Conservation (phyloP, 2,797 vertebrate species). For the Valencia hispanica region DNA sequence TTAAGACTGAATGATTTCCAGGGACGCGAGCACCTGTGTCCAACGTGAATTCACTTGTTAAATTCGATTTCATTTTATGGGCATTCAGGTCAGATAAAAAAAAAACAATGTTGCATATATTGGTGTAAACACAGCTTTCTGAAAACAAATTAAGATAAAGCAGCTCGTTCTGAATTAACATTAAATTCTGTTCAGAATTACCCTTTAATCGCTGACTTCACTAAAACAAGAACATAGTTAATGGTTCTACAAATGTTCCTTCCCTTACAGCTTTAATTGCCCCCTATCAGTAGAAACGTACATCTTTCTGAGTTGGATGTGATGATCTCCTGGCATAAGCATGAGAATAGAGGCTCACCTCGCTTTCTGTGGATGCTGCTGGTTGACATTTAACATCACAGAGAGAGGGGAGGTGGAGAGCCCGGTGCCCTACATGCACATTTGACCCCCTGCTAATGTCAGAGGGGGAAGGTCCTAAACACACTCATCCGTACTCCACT, state of each 20-base stretch:
- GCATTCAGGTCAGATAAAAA: constrained; percentile 14
- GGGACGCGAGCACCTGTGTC: constrained; percentile 35
- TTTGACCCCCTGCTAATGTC: constrained; percentile 83
- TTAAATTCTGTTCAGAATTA: constrained; percentile 12
- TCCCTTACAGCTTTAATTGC: constrained; percentile 71
- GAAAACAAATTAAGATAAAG: constrained; percentile 43
- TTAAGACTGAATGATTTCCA: constrained; percentile 50
- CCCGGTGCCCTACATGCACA: constrained; percentile 83
- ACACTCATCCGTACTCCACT: constrained; percentile 56
- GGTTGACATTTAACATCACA: constrained; percentile 85
- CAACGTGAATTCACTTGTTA: constrained; percentile 34
- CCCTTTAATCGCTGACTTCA: constrained; percentile 37
- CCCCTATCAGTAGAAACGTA: constrained; percentile 55
- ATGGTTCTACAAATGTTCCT: constrained; percentile 64
- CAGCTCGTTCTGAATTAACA: constrained; percentile 12
- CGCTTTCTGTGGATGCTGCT: constrained; percentile 70
- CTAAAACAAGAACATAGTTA: constrained; percentile 63
- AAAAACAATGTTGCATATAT: constrained; percentile 3
- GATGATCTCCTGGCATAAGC: constrained; percentile 64
- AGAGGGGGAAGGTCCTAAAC: constrained; percentile 70
- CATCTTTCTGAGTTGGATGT: constrained; percentile 61
- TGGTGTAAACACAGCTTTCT: constrained; percentile 15
- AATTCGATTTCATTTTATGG: constrained; percentile 14
- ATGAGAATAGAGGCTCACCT: constrained; percentile 72
- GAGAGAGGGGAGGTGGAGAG: constrained; percentile 82